phyloP scores from a whole-genome alignment of 2,113 vertebrate species.

The Anser cygnoides region DNA sequence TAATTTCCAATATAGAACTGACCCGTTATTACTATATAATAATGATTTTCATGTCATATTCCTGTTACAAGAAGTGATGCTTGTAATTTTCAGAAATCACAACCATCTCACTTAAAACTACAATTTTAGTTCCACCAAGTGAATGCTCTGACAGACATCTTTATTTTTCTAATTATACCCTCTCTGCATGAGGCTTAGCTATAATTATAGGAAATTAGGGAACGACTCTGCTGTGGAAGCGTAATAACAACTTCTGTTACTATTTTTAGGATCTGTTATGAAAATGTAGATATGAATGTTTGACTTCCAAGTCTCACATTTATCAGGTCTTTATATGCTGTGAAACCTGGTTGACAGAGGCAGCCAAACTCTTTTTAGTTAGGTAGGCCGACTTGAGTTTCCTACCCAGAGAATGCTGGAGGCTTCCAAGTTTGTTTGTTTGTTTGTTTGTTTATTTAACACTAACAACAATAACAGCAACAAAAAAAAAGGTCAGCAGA shows the following conservation, averaged over 20 bases:
- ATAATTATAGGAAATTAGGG: conserved; percentile 28
- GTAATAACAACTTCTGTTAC: conserved; percentile 38
- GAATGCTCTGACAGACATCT: neutral
- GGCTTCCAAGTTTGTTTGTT: neutral
- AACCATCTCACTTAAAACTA: neutral
- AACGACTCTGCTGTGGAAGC: conserved; percentile 19
- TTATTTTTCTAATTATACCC: conserved; percentile 49
- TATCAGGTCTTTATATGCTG: neutral
- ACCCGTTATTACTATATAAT: neutral
- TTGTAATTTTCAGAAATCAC: neutral
- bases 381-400: neutral
- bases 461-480: neutral
- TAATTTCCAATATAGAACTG: neutral
- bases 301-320: neutral
- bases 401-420: neutral
- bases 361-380: neutral
- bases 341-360: neutral
- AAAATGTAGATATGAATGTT: conserved; percentile 6
- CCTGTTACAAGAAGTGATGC: neutral
- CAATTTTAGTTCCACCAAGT: neutral
- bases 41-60: neutral
- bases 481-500: neutral
- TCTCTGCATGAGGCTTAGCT: neutral
- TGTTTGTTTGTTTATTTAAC: neutral
- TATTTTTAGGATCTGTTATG: conserved; percentile 33